A percentile compares a stretch with the other conserved stretches of the same genome.
phyloP scores from a whole-genome alignment of 2,888 invertebrate species.

The Branchellion lobata region DNA sequence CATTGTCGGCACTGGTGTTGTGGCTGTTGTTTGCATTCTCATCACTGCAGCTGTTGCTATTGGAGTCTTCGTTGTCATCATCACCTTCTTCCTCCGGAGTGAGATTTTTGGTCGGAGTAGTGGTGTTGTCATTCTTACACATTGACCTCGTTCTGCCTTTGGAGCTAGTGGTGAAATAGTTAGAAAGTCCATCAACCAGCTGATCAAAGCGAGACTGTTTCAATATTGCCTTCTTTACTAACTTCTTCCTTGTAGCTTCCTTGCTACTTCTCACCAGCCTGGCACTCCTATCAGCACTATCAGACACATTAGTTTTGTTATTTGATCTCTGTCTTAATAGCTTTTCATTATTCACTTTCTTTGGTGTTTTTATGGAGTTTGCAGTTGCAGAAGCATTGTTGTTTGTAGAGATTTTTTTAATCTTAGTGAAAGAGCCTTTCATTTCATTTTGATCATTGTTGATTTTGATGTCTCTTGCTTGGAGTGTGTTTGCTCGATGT shows the following conservation, averaged over 20 bases:
- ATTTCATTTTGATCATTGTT: not conserved
- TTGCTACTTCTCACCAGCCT: not conserved
- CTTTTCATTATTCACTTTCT: not conserved
- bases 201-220: not conserved
- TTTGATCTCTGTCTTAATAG: not conserved
- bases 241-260: not conserved
- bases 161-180: constrained; percentile 16
- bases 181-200: constrained; percentile 28
- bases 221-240: not conserved
- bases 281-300: not conserved
- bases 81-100: not conserved
- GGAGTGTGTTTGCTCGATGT: no score
- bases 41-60: not conserved
- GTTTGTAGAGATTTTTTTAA: no score
- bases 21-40: not conserved
- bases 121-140: not conserved
- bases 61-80: not conserved
- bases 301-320: not conserved
- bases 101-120: not conserved
- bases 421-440: no score
- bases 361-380: not conserved
- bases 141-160: not conserved
- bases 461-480: not conserved
- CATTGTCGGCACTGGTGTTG: not conserved
- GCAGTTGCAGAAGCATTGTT: no score